Base-by-base conservation (phyloP, 1,140 invertebrate species). In the Micrasema longulum region DNA sequence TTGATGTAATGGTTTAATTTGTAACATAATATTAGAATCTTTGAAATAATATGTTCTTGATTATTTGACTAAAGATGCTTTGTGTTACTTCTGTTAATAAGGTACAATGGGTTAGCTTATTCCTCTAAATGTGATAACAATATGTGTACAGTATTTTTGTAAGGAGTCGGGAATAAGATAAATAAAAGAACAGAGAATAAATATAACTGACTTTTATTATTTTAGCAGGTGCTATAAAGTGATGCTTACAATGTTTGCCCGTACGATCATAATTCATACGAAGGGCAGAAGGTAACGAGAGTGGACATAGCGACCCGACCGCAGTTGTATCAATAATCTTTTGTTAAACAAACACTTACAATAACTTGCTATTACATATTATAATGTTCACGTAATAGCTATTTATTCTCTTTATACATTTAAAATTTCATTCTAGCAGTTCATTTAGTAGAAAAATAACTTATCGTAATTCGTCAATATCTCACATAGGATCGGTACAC, bases 151-250 rank as follows among this genome's bases (percentile, higher is more conserved):
- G 23, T 55, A 55, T 55, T 55, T 55, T 43, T 43, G 12, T 62
- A 62, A 62, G 35, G 52, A 55, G 22, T 16, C n/a, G n/a, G n/a
- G n/a, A n/a, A 5, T 22, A 36, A 18, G 23, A 11, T 14, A 52
- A 38, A 45, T 14, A 64, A 45, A 64, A 47, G 4, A 64, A 6
- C 6, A 38, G n/a, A 67, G 18, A 52, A 52, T 67, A 23, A 50
- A 67, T 67, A 50, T 52, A 68, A 73, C 65, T 73, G 71, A 73
- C 71, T 73, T 73, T 73, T 73, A 73, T 72, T 72, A 72, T 53
- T 38, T 62, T 63, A 73, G 70, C 62, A 67, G 65, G 53, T 73
- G 63, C 55, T 73, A 68, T 43, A 62, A 73, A 73, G 57, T 53
- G 50, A 62, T 41, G 50, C 45, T 65, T 71, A 66, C 70, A 72